Evolutionary conservation across 2,113 vertebrate species (phyloP), one percentile per base, ranked within the genome.

Genomic region (Ceuthmochares aereus): DNA sequence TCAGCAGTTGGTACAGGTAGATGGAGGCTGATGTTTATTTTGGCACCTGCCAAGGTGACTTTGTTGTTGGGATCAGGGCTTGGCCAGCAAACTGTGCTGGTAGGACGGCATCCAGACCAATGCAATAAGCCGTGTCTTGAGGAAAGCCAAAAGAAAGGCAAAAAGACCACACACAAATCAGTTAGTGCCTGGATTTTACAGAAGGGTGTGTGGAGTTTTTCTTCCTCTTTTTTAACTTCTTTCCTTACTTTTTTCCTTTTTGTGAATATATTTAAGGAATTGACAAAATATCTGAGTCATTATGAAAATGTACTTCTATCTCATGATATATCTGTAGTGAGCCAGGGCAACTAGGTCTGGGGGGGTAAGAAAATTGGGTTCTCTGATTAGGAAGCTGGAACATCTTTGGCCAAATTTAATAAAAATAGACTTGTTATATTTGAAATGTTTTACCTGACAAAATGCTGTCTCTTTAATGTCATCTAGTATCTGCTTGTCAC

Each of bases 291-390:
- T 90, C 93, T 90, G 70, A 97, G 89, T 82, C 34, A n/a, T 93
- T 94, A 81, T 68, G 58, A 97, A 96, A 94, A 93, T 93, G 94
- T 94, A 98, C 97, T 77, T 95, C 76, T 96, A 98, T 96, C 94
- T 92, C 93, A 94, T 0, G 45, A 93, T 82, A 90, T 90, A 97
- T 86, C 75, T 97, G 86, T 69, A 79, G 79, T 17, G 63, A 90
- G 36, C 58, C 67, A 78, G 72, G 47, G 75, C 68, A 87, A 79
- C 23, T 23, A 88, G 79, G 87, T 96, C 86, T 94, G 88, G 58
- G 69, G 83, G 45, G 95, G 76, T 84, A 37, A 84, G 74, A 83
- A 96, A 88, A 89, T 95, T 34, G 42, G 54, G 64, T 66, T 97
- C 84, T 42, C n/a, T 77, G 92, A 96, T 93, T 91, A 96, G 88